These are phyloP conservation scores for Grapholita molesta DNA, from an alignment of 1,140 invertebrate species.

Conservation along the genomic window DNA sequence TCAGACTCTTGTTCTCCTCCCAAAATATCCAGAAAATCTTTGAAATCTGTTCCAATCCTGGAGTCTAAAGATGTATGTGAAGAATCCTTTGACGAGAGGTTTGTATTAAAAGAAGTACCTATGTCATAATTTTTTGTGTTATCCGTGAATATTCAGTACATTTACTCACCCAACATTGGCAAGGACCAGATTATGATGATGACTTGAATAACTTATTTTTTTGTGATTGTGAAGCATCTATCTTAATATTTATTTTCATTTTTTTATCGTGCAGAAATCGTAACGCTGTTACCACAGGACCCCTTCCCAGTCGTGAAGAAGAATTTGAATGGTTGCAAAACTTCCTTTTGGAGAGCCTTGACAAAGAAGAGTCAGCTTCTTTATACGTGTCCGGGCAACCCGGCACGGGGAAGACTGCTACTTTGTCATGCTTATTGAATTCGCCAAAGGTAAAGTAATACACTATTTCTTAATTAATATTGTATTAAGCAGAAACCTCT, in stretches of 20 bases:
- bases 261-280: slow-evolving; percentile 64
- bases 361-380: slow-evolving; percentile 84
- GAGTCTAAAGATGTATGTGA: slow-evolving; percentile 10
- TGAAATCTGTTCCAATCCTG: slow-evolving; percentile 2
- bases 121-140: too few relatives aligned
- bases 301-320: slow-evolving; percentile 87
- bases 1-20: slow-evolving; percentile 30
- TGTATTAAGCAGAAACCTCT: too few relatives aligned
- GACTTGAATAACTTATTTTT: too few relatives aligned
- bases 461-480: too few relatives aligned
- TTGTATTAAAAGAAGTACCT: not conserved
- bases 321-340: slow-evolving; percentile 84
- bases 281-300: slow-evolving; percentile 38
- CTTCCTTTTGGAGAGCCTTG: slow-evolving; percentile 85
- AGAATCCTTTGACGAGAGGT: slow-evolving; percentile 9
- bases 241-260: not conserved
- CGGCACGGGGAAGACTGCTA: slow-evolving; percentile 97
- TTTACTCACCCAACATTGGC: too few relatives aligned
- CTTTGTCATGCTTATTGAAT: slow-evolving; percentile 85
- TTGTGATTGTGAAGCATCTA: too few relatives aligned
- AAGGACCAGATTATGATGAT: not conserved
- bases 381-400: slow-evolving; percentile 97
- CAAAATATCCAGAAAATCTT: slow-evolving; percentile 27
- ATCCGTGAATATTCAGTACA: not conserved
- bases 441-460: slow-evolving; percentile 78